Base-by-base conservation (phyloP, 2,888 invertebrate species). In the Drosophila tripunctata region DNA sequence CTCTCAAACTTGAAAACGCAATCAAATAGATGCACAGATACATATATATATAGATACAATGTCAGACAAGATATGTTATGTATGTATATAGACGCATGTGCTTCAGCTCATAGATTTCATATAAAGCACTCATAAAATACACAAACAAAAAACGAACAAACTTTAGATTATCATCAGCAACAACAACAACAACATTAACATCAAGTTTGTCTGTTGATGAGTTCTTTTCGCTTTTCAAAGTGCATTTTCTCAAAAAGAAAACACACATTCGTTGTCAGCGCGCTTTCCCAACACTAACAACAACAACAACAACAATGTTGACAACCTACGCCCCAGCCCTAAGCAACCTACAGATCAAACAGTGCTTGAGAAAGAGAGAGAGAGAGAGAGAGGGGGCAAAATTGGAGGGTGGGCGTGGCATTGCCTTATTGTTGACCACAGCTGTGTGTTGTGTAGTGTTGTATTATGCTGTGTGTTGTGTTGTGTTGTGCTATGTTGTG, bases 191-290 rank as follows among this genome's bases (percentile, higher is more conserved):
- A 63, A 10, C 27, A 63, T 31, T 50, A 52, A 21, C 66, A 52
- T 17, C 57, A 64, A 24, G 17, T 50, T 17, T 38, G 56, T 44
- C 68, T 84, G n/a, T n/a, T n/a, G 67, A 81, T 68, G 78, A 67
- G 85, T 80, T 81, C 84, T 83, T 86, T 81, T 83, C 60, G 77
- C 73, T 80, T 80, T 82, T 82, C 22, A 14, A 75, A 78, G 75
- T 78, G 76, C 76, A 67, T 79, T 82, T 85, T 73, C 66, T 52
- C 57, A 78, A 78, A 78, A 67, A 65, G n/a, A n/a, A n/a, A 75
- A 78, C 65, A 64, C 56, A 73, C 58, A 52, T 45, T 27, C 55
- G 52, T 33, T 73, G 71, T 73, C 67, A 48, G 57, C 75, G 57
- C 75, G 67, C 74, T 76, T 76, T 76, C 75, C 75, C 75, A 67